Evolutionary conservation across 2,888 invertebrate genomes (phyloP), one percentile per base, ranked within the genome.

Genomic region (Lasius fuliginosus): DNA sequence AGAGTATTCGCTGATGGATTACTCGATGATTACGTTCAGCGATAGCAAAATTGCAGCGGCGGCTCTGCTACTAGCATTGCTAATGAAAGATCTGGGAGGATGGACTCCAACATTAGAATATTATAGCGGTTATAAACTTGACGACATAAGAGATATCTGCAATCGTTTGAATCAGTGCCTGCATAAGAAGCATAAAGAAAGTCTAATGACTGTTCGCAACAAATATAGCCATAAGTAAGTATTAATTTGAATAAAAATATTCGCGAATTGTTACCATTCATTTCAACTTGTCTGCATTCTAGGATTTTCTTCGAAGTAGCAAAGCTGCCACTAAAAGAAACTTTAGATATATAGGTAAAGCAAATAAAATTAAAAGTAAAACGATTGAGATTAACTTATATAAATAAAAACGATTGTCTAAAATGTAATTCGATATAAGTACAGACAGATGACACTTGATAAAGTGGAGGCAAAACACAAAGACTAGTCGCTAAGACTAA

Each of bases 1-100:
- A 93, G 99, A 99, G 95, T 97, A 97, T 94, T 98, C 99, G 1
- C 96, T 99, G 87, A 97, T 99, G 97, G 99, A 99, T 94, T 99
- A 99, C 95, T 95, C 96, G 15, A 97, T 98, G 82, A 96, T 98
- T 87, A 95, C 96, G 53, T 96, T 96, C 85, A 97, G 97, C 11
- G 99, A 99, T 95, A 99, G 99, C 79, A 97, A 98, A 95, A 96
- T 99, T 96, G 99, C 99, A 33, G 97, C 98, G 62, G 98, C 99
- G 62, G 97, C 98, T 46, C 96, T 99, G 18, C 97, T 97, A 92
- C 96, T 99, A 86, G 99, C 99, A 18, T 95, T 99, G 83, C 96
- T 97, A 90, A 99, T 99, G 98, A 97, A 97, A 94, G 96, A 97
- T 58, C 95, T 97, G 49, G 96, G 97, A 91, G 95, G 96, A 71